phyloP scores from a whole-genome alignment of 2,888 invertebrate species.

The Tinea trinotella region DNA sequence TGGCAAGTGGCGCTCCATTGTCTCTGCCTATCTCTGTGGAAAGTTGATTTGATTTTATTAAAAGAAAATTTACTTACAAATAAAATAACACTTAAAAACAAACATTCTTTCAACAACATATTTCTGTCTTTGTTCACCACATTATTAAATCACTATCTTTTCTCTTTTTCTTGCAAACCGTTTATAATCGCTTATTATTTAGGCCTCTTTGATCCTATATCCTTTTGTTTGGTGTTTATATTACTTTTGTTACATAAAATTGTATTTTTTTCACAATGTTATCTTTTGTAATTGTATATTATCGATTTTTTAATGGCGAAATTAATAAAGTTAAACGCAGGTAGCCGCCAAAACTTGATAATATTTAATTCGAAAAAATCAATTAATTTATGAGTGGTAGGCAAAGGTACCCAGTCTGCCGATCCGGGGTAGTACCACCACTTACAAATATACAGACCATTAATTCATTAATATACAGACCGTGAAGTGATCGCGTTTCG shows the following conservation, averaged over 20 bases:
- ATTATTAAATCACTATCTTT: neutral
- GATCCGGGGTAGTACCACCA: too few relatives aligned
- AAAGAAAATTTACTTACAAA: conserved; percentile 2
- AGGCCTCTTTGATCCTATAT: neutral
- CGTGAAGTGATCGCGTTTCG: too few relatives aligned
- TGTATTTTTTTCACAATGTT: conserved; percentile 5
- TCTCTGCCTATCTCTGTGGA: too few relatives aligned
- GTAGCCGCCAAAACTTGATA: too few relatives aligned
- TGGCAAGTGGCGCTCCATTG: too few relatives aligned
- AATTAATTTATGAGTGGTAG: too few relatives aligned
- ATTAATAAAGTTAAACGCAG: too few relatives aligned
- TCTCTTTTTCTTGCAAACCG: neutral
- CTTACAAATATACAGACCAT: too few relatives aligned
- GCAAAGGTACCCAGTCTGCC: too few relatives aligned
- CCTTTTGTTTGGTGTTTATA: neutral
- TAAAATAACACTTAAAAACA: neutral
- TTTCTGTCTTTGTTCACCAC: neutral
- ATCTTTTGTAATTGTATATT: neutral
- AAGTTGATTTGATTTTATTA: too few relatives aligned
- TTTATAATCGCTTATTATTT: neutral
- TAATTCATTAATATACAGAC: too few relatives aligned
- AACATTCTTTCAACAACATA: neutral
- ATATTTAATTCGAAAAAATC: too few relatives aligned
- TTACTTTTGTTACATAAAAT: neutral
- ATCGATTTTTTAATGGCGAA: neutral